A percentile compares a stretch with the other conserved stretches of the same genome.
Conservation (phyloP, 2,888 invertebrate genomes). For the Cantharis nigra region DNA sequence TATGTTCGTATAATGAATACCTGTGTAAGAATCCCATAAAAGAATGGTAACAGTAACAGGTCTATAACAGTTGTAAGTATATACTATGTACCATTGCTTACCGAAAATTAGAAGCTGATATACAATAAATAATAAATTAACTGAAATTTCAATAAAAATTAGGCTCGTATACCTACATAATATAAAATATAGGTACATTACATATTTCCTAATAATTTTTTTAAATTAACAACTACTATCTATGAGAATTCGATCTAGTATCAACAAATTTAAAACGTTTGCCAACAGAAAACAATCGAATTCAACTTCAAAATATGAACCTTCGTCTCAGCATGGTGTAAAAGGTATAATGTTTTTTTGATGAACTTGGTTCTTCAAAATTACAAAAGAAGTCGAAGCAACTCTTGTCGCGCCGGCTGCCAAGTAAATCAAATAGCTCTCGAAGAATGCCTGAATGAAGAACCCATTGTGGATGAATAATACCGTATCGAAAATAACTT, state of each 20-base stretch:
- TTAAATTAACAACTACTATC: not conserved
- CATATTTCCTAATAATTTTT: not conserved
- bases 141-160: not conserved
- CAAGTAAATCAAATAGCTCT: not conserved
- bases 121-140: not conserved
- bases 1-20: not conserved
- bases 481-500: conserved; percentile 18
- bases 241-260: not conserved
- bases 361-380: not conserved
- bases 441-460: conserved; percentile 31
- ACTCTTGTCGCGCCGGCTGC: conserved; percentile 3
- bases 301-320: not conserved
- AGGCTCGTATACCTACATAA: too few relatives aligned
- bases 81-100: too few relatives aligned
- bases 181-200: too few relatives aligned
- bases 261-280: not conserved
- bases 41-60: too few relatives aligned
- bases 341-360: conserved; percentile 5
- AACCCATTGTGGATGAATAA: conserved; percentile 21
- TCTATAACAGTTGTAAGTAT: too few relatives aligned
- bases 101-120: not conserved
- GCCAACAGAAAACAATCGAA: not conserved
- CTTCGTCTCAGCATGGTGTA: not conserved
- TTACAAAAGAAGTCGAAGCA: conserved; percentile 1
- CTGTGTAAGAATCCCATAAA: too few relatives aligned